Evolutionary conservation across 2,113 vertebrate genomes (phyloP).

Genomic region (Rousettus leschenaultii): DNA sequence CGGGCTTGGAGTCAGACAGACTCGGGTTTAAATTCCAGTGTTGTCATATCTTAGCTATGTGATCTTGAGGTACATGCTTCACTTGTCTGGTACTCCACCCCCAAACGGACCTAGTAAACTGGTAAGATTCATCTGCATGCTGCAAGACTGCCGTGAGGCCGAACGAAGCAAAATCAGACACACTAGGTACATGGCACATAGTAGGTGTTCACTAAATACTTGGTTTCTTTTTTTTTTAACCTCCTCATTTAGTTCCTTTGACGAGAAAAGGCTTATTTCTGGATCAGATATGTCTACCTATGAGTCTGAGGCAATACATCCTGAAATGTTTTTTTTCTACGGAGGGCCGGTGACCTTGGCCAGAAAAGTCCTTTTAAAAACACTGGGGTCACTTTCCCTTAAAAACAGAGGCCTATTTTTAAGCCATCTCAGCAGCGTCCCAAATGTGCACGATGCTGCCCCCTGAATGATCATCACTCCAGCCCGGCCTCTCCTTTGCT

Average conservation of each 20-base stretch:
- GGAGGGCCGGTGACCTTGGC: not conserved
- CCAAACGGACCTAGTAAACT: not conserved
- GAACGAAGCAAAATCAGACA: not conserved
- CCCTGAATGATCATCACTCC: not conserved
- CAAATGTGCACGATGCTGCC: not conserved
- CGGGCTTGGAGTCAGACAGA: not conserved
- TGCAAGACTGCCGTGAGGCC: fast-evolving
- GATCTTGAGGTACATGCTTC: not conserved
- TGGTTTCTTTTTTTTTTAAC: not conserved
- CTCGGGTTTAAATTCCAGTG: not conserved
- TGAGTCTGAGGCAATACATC: not conserved
- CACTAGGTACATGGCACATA: not conserved
- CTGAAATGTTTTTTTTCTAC: not conserved
- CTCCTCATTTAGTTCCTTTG: not conserved
- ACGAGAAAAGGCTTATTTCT: not conserved
- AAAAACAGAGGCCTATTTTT: constrained; percentile 29
- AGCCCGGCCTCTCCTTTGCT: not conserved
- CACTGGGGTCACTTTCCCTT: not conserved
- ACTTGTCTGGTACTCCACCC: not conserved
- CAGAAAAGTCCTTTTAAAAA: not conserved
- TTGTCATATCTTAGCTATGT: not conserved
- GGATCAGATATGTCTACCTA: not conserved
- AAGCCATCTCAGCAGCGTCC: not conserved
- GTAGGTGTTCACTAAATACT: not conserved
- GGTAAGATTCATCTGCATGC: not conserved